Percentiles rank a stretch among this genome's conserved stretches.
Evolutionary conservation across 1,140 invertebrate genomes (phyloP).

Genomic region (Lethrus apterus): DNA sequence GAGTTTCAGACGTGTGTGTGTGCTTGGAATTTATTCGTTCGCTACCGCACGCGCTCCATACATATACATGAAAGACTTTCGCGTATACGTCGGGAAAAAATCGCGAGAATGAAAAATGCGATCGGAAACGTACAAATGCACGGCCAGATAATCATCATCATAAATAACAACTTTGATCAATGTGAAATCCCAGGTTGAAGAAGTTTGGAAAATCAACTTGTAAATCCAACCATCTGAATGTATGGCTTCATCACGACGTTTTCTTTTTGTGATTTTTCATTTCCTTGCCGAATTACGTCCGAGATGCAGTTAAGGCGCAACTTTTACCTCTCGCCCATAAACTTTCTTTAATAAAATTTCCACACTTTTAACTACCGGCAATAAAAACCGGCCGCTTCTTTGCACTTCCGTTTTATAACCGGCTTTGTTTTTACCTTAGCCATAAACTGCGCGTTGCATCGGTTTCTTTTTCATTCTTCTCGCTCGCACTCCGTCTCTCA

Average conservation of each 20-base stretch:
- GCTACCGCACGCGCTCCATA: neutral
- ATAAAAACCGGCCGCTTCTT: slow-evolving; percentile 2
- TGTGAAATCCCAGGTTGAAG: no score
- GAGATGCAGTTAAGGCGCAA: neutral
- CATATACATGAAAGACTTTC: slow-evolving; percentile 3
- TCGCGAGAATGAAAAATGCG: neutral
- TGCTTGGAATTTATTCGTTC: neutral
- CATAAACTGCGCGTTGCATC: neutral
- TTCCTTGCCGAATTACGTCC: no score
- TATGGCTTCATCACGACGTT: no score
- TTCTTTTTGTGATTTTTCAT: no score
- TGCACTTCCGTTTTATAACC: slow-evolving; percentile 8
- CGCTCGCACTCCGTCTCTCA: neutral
- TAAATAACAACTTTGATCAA: neutral
- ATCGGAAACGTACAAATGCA: neutral
- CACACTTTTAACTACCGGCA: neutral
- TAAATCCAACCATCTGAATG: no score
- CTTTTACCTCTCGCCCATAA: neutral
- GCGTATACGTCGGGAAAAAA: slow-evolving; percentile 2
- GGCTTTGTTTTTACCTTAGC: slow-evolving; percentile 6
- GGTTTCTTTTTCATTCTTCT: neutral
- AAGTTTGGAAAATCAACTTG: no score
- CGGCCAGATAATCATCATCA: neutral
- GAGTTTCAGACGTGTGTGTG: neutral
- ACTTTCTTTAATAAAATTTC: slow-evolving; percentile 6